Conservation (phyloP, 2,113 vertebrate genomes). For the Indicator indicator region DNA sequence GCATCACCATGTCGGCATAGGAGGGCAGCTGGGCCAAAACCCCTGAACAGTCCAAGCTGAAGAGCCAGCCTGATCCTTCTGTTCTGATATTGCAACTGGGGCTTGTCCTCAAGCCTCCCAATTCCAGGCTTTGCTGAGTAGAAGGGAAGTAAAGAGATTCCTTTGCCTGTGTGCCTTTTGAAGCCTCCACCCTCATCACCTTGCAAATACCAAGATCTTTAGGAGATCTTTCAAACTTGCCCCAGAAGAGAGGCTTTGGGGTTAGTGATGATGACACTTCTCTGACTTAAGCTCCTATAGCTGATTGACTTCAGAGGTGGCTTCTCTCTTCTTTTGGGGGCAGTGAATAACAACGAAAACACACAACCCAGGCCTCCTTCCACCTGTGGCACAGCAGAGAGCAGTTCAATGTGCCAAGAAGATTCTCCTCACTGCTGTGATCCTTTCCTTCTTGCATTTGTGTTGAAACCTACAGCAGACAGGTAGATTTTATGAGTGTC, state of each 20-base stretch:
- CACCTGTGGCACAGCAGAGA: too few species aligned
- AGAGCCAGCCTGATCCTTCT: not conserved
- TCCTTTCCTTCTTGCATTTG: not conserved
- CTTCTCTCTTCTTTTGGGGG: not conserved
- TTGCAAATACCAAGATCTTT: not conserved
- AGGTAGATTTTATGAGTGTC: not conserved
- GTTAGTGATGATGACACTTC: not conserved
- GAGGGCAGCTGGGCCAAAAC: not conserved
- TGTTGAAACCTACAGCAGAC: not conserved
- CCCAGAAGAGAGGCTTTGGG: not conserved
- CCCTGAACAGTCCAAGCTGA: rapidly evolving
- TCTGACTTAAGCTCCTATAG: not conserved
- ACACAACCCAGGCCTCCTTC: not conserved
- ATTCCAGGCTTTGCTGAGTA: not conserved
- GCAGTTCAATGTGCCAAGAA: not conserved
- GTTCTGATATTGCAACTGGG: not conserved
- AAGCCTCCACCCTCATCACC: not conserved
- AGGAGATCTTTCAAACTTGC: not conserved
- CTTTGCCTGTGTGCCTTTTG: not conserved
- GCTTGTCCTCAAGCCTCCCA: not conserved
- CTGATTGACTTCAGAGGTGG: not conserved
- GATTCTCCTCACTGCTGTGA: not conserved
- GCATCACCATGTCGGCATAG: not conserved
- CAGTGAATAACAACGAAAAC: not conserved
- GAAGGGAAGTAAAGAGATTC: not conserved